A percentile compares a stretch with the other conserved stretches of the same genome.
Conservation (phyloP, 2,113 vertebrate genomes). For the Marmota monax region DNA sequence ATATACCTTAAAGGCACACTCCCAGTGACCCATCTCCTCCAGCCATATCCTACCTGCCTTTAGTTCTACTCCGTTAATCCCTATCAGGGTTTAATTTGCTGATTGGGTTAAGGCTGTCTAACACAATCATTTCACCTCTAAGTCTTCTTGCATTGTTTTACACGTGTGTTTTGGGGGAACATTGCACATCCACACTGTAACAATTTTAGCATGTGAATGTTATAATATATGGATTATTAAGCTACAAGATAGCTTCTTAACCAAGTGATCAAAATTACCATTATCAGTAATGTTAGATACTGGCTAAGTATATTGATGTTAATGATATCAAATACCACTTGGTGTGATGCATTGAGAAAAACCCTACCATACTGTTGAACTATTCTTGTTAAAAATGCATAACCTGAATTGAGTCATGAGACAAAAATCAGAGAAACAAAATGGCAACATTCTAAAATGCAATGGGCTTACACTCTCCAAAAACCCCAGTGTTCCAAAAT, state of each 20-base stretch:
- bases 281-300: not conserved
- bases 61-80: too few species aligned
- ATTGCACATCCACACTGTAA: too few species aligned
- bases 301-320: not conserved
- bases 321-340: not conserved
- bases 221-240: not conserved
- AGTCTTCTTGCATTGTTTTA: too few species aligned
- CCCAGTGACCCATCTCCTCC: too few species aligned
- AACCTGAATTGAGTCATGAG: not conserved
- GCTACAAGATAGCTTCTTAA: not conserved
- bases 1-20: too few species aligned
- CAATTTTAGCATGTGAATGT: too few species aligned
- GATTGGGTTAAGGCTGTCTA: too few species aligned
- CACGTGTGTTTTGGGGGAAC: too few species aligned
- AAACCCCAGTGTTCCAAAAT: not conserved
- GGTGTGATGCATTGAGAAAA: not conserved
- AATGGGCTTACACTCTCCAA: not conserved
- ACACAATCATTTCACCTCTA: too few species aligned
- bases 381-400: not conserved
- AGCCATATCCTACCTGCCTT: too few species aligned
- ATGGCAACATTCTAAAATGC: not conserved
- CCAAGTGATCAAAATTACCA: not conserved
- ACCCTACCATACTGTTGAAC: not conserved
- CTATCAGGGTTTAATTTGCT: too few species aligned
- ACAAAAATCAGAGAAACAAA: not conserved